Evolutionary conservation across 92 coral and sea anemone genomes (phyloP), one percentile per base, ranked within the genome.

Genomic region (Palythoa grandis): DNA sequence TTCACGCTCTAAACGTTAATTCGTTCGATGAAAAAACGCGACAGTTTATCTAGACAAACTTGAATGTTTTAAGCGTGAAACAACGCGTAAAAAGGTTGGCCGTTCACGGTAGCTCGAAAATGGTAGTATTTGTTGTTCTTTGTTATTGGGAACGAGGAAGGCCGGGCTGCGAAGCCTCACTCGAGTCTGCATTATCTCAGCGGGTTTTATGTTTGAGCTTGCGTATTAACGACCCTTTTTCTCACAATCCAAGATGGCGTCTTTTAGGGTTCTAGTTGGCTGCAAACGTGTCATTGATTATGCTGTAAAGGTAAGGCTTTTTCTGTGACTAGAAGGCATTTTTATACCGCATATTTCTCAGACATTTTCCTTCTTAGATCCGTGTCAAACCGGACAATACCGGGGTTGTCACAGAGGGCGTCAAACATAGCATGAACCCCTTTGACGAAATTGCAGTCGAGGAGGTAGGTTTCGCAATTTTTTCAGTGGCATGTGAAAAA

Each of bases 401-500:
- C 22, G 99, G 98, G n/a, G 99, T 96, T 7, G 99, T 96, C 20
- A 96, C 99, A 23, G 99, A 96, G 57, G 99, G 99, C 20, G 99
- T 96, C 52, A 96, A 96, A 65, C 99, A 96, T 84, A 96, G 99
- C 79, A 95, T 96, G 99, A 96, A 96, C 91, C 99, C 99, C n/a
- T 96, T 96, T 89, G 99, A 96, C 76, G 99, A 96, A 80, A 96
- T 96, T 52, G 99, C 99, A 12, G 35, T 29, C 35, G 35, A 29
- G 35, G 35, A 29, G 35, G 35, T 29, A 29, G 35, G 35, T 29
- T 29, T 29, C 35, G 35, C 35, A 29, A 29, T 29, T 29, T 1
- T 29, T 29, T 1, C 1, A 29, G 35, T 29, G 1, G 35, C 0
- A 29, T 29, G 35, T 29, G 35, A 29, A 29, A 29, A 29, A 29